Conservation (phyloP, 2,888 invertebrate species). For the Nemurella pictetii region DNA sequence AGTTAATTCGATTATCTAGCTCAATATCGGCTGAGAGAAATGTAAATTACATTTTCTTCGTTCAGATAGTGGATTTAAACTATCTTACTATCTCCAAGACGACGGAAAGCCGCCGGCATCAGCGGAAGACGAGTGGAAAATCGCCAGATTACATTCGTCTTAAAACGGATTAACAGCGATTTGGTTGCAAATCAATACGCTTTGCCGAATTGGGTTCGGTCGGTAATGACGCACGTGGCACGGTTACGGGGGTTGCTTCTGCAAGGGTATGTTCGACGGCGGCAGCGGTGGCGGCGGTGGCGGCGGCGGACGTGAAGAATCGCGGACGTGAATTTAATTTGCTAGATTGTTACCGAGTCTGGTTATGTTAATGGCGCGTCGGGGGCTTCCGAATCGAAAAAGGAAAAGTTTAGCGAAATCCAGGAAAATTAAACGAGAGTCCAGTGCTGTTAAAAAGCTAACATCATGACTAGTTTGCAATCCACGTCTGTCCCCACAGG, state of each 20-base stretch:
- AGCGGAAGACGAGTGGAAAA: neutral
- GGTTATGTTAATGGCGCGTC: neutral
- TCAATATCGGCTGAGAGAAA: too few species aligned
- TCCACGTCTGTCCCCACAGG: neutral
- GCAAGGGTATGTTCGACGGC: neutral
- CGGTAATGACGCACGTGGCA: neutral
- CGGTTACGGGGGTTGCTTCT: neutral
- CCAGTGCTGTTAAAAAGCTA: neutral
- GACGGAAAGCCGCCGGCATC: neutral
- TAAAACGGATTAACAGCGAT: constrained; percentile 1
- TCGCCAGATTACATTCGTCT: neutral
- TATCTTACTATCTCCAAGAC: neutral
- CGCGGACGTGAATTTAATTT: neutral
- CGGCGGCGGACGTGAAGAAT: neutral
- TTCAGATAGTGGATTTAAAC: neutral
- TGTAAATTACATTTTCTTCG: neutral
- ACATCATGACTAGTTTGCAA: neutral
- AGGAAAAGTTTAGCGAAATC: neutral
- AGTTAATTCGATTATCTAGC: too few species aligned
- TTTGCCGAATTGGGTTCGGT: neutral
- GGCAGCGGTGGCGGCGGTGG: neutral
- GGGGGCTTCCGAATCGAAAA: neutral
- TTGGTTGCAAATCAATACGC: constrained; percentile 6
- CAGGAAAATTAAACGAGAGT: neutral
- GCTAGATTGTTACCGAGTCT: neutral